Percentiles rank a stretch among this genome's conserved stretches.
phyloP scores from a whole-genome alignment of 2,113 vertebrate genomes.

The Gasterosteus nipponicus region DNA sequence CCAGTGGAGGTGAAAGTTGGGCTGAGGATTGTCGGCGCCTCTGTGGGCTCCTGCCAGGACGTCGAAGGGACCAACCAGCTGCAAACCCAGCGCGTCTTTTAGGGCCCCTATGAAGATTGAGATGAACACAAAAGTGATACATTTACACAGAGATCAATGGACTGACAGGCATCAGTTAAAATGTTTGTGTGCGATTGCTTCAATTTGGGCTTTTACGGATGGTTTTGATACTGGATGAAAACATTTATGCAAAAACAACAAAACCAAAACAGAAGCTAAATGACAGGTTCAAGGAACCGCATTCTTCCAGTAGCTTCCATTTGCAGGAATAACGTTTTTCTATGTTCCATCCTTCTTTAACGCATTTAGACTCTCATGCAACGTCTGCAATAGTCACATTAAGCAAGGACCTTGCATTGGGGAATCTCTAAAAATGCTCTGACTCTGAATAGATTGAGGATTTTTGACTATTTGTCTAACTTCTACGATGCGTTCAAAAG shows the following conservation, averaged over 20 bases:
- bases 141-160: background rate
- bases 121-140: background rate
- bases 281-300: background rate
- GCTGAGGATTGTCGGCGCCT: constrained; percentile 74
- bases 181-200: background rate
- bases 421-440: too few species aligned
- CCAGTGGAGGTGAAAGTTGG: constrained; percentile 93
- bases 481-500: background rate
- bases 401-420: background rate
- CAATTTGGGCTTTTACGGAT: background rate
- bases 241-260: background rate
- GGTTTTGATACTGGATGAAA: background rate
- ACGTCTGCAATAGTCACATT: background rate
- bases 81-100: constrained; percentile 85
- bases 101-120: constrained; percentile 85
- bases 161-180: background rate
- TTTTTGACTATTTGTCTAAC: background rate
- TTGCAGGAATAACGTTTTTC: background rate
- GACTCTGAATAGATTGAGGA: background rate
- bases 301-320: background rate
- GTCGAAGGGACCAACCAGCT: constrained; percentile 93
- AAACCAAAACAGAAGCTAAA: background rate
- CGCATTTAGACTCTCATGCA: background rate
- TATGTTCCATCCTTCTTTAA: background rate
- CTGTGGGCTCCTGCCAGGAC: constrained; percentile 90